Base-by-base conservation (phyloP, 1,140 invertebrate species). In the Bombus huntii region DNA sequence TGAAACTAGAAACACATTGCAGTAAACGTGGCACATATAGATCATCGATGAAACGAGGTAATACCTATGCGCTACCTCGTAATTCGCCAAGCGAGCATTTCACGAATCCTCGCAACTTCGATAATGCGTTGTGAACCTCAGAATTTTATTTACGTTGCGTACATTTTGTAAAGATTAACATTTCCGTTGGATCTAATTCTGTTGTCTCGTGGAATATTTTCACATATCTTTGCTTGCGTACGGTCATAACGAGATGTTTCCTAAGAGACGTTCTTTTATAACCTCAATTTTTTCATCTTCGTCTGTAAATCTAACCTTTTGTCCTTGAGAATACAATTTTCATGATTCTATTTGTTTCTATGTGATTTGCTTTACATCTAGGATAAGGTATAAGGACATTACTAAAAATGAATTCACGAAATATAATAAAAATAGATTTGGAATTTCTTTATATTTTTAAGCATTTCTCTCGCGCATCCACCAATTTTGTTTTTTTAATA, bases 1-100 rank as follows among this genome's bases (percentile, higher is more conserved):
- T 82, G 77, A 87, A 87, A 81, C 80, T 79, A 87, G 83, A 87
- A 82, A 83, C 85, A 87, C 77, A 81, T 85, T 70, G 85, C 87
- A 22, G 85, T 53, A 71, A 83, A 34, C 80, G 62, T 25, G 68
- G 66, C 44, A 39, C 66, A 59, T 70, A 87, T 79, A 74, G 70
- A 83, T 79, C 82, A 75, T 74, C 68, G 70, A 87, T 59, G 71
- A 83, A 87, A 85, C 73, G 47, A 37, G n/a, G 72, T 53, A 76
- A 75, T 86, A 76, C 13, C 34, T 39, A 39, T 42, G 28, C 44
- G 73, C 25, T 2, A 37, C 39, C 59, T 31, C 34, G 77, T 62
- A 77, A 85, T 85, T 81, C 83, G 39, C 65, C 28, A 47, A 18
- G 9, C 77, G 77, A 44, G 75, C 76, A 81, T 85, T 85, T 76